These are phyloP conservation scores for Erebia ligea DNA, from an alignment of 2,888 invertebrate species.

Conservation along the genomic window DNA sequence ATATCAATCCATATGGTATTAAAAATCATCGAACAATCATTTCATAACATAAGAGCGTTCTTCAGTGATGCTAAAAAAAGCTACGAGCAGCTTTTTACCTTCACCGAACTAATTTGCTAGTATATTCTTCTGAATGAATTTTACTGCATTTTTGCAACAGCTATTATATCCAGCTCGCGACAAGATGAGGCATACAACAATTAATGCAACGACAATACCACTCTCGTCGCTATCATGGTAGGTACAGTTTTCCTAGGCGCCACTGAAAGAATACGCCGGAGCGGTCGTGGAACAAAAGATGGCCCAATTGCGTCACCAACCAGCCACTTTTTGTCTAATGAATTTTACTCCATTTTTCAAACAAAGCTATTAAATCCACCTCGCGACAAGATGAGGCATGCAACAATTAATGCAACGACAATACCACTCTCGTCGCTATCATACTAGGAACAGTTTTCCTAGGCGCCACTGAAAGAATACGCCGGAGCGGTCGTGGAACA, in stretches of 20 bases:
- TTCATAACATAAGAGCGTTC: no score
- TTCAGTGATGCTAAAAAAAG: not conserved
- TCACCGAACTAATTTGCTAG: not conserved
- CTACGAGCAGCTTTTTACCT: not conserved
- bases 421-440: constrained; percentile 66
- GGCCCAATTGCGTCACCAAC: constrained; percentile 64
- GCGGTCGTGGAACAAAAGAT: constrained; percentile 60
- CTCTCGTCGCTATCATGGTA: constrained; percentile 64
- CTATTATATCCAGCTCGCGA: constrained; percentile 46
- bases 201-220: constrained; percentile 66
- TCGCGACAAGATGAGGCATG: constrained; percentile 62
- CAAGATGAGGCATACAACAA: constrained; percentile 65
- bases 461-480: constrained; percentile 58
- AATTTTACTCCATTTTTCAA: not conserved
- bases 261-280: constrained; percentile 57
- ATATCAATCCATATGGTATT: no score
- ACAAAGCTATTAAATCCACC: constrained; percentile 26
- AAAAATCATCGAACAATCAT: no score
- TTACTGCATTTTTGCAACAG: not conserved
- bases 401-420: constrained; percentile 66
- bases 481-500: constrained; percentile 56
- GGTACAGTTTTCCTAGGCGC: constrained; percentile 64
- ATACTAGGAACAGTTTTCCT: constrained; percentile 67
- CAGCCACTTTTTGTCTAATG: constrained; percentile 36
- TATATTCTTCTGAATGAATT: not conserved